A percentile compares a stretch with the other conserved stretches of the same genome.
phyloP scores from a whole-genome alignment of 64 coral and sea anemone genomes.

The Exaiptasia diaphana region DNA sequence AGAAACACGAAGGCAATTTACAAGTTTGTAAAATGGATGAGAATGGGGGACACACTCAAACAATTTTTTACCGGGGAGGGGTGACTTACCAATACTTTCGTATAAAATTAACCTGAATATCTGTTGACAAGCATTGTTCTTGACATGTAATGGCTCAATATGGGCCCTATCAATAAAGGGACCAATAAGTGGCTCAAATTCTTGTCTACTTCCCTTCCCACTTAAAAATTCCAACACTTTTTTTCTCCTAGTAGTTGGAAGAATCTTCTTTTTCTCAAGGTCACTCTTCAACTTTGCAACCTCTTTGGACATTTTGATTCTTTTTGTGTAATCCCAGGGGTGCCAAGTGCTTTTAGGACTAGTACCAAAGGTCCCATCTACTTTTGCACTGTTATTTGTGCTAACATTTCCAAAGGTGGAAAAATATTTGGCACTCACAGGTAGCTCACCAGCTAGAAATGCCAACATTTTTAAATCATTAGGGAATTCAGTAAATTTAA shows the following conservation, averaged over 20 bases:
- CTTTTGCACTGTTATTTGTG: background rate
- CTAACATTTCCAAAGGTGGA: constrained; percentile 55
- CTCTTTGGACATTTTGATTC: constrained; percentile 34
- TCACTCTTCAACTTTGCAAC: constrained; percentile 45
- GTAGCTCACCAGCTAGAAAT: constrained; percentile 44
- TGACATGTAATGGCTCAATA: constrained; percentile 39
- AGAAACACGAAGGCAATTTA: constrained; percentile 19
- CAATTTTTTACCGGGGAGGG: background rate
- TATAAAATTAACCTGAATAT: constrained; percentile 36
- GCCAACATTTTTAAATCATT: constrained; percentile 64
- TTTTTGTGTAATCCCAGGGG: constrained; percentile 34
- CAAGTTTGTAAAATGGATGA: constrained; percentile 45
- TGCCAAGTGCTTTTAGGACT: background rate
- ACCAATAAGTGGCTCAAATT: constrained; percentile 64
- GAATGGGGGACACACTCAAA: constrained; percentile 32
- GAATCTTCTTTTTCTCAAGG: background rate
- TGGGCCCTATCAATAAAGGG: constrained; percentile 61
- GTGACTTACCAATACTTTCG: constrained; percentile 56
- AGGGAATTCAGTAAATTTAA: constrained; percentile 53
- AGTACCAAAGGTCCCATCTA: constrained; percentile 37
- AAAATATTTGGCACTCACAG: constrained; percentile 39
- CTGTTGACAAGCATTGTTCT: constrained; percentile 66
- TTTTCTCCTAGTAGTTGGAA: constrained; percentile 9
- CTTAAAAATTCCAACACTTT: constrained; percentile 42
- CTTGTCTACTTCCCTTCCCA: constrained; percentile 37